These are phyloP conservation scores for Melanotus villosus DNA, from an alignment of 2,888 invertebrate species.

Conservation along the genomic window DNA sequence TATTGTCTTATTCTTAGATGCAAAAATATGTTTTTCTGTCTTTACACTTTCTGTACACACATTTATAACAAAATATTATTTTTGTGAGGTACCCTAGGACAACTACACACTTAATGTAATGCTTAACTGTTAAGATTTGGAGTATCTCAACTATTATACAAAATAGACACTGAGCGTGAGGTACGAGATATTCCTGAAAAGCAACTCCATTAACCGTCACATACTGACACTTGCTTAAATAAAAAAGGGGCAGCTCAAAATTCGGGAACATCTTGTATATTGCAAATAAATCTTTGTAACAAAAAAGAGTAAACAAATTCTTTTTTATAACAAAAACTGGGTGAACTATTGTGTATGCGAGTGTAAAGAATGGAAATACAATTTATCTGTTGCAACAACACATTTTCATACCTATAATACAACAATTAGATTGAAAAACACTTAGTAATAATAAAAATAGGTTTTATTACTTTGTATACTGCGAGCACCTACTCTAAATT, in stretches of 20 bases:
- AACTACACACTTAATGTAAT: constrained; percentile 41
- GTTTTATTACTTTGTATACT: constrained; percentile 41
- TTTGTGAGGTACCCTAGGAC: constrained; percentile 40
- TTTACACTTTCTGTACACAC: constrained; percentile 47
- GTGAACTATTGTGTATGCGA: constrained; percentile 16
- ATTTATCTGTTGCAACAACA: constrained; percentile 32
- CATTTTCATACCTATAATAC: constrained; percentile 31
- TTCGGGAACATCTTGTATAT: background rate
- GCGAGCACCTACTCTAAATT: constrained; percentile 44
- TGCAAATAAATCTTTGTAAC: background rate
- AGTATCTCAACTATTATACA: constrained; percentile 27
- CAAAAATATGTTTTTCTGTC: constrained; percentile 50
- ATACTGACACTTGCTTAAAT: too few species aligned
- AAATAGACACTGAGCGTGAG: constrained; percentile 20
- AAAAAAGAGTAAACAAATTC: too few species aligned
- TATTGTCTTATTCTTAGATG: constrained; percentile 51
- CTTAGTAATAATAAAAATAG: constrained; percentile 46
- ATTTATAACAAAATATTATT: constrained; percentile 50
- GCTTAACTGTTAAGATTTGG: constrained; percentile 29
- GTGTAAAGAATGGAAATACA: constrained; percentile 39
- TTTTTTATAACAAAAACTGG: too few species aligned
- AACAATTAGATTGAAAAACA: constrained; percentile 49
- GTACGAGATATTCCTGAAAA: background rate
- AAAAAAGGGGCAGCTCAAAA: too few species aligned
- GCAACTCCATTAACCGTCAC: background rate